Conservation (phyloP, 2,888 invertebrate species). For the Pediacus dermestoides region DNA sequence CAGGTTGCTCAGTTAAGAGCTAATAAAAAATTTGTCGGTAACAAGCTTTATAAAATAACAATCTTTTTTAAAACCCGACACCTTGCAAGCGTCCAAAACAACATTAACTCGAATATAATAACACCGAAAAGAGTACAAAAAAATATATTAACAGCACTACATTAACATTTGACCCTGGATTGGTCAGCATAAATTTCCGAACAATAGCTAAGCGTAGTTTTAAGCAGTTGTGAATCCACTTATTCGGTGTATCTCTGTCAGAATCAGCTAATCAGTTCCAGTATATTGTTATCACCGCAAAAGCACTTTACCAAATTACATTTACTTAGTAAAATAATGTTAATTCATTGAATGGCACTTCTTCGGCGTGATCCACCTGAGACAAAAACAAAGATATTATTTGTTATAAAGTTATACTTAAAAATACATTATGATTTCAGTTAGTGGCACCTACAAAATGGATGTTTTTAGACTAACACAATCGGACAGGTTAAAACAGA, state of each 20-base stretch:
- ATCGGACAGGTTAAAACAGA: too few relatives aligned
- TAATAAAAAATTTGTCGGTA: too few relatives aligned
- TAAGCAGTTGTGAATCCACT: neutral
- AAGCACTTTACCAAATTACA: constrained; percentile 33
- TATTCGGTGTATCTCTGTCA: constrained; percentile 14
- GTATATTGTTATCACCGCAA: constrained; percentile 23
- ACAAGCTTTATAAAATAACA: neutral
- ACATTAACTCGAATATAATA: constrained; percentile 8
- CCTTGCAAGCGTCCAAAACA: constrained; percentile 17
- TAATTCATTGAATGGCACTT: constrained; percentile 18
- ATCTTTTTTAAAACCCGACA: constrained; percentile 10
- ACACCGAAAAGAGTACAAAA: constrained; percentile 7
- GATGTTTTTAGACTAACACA: too few relatives aligned
- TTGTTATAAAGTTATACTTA: constrained; percentile 34
- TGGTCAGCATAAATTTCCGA: constrained; percentile 10
- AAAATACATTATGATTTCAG: constrained; percentile 38
- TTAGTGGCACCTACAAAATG: constrained; percentile 25
- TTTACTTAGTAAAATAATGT: constrained; percentile 28
- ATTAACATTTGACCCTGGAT: constrained; percentile 11
- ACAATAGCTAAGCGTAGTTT: neutral
- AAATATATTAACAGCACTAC: constrained; percentile 8
- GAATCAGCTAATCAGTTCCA: constrained; percentile 27
- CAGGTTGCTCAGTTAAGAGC: too few relatives aligned
- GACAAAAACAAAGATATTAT: constrained; percentile 14
- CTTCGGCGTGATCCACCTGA: constrained; percentile 8